phyloP scores from a whole-genome alignment of 1,140 invertebrate species.

The Drosophila micromelanica region DNA sequence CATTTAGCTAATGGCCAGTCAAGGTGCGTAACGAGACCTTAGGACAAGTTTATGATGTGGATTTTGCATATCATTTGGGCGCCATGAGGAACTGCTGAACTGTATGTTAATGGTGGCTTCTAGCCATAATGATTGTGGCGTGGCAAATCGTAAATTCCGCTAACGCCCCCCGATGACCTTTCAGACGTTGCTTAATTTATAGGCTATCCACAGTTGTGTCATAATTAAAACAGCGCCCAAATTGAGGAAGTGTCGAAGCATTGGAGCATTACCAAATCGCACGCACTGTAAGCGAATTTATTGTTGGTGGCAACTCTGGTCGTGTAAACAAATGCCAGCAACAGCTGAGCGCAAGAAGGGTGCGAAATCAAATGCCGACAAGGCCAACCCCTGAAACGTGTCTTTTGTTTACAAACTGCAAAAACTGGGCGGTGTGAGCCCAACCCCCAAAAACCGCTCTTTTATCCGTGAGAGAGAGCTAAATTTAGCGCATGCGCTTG shows the following conservation, averaged over 20 bases:
- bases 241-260: slow-evolving; percentile 38
- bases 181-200: slow-evolving; percentile 58
- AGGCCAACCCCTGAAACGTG: slow-evolving; percentile 46
- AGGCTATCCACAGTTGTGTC: slow-evolving; percentile 40
- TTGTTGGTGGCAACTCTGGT: slow-evolving; percentile 34
- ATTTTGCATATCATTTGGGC: slow-evolving; percentile 48
- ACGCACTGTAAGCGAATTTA: slow-evolving; percentile 55
- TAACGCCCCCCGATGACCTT: slow-evolving; percentile 65
- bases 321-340: slow-evolving; percentile 57
- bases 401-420: slow-evolving; percentile 72
- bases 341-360: slow-evolving; percentile 52
- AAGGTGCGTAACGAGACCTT: slow-evolving; percentile 25
- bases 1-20: neutral
- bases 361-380: slow-evolving; percentile 13
- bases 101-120: slow-evolving; percentile 50
- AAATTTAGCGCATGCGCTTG: neutral
- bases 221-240: slow-evolving; percentile 53
- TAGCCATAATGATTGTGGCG: slow-evolving; percentile 45
- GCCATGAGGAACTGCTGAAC: slow-evolving; percentile 57
- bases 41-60: slow-evolving; percentile 15
- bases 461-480: slow-evolving; percentile 16
- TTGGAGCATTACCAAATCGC: slow-evolving; percentile 47
- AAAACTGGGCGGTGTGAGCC: neutral
- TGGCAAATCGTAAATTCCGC: slow-evolving; percentile 35
- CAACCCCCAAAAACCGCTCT: neutral